A percentile compares a stretch with the other conserved stretches of the same genome.
phyloP scores from a whole-genome alignment of 35 echinoderm and acorn worm species.

The Apostichopus parvimensis region DNA sequence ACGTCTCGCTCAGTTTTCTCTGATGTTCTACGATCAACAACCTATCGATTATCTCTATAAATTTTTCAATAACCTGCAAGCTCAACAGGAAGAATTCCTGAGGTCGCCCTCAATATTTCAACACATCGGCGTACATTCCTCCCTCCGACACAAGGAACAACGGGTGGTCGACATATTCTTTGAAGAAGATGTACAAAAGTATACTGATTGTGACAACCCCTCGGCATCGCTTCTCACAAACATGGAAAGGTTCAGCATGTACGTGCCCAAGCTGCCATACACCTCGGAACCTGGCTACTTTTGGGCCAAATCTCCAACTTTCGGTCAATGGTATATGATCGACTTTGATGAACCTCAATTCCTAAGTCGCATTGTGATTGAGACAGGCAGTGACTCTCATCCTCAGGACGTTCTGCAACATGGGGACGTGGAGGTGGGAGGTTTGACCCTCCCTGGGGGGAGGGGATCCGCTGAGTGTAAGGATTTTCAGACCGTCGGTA shows the following conservation, averaged over 20 bases:
- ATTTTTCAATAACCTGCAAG: conserved; percentile 73
- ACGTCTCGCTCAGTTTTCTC: conserved; percentile 71
- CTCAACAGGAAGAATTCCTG: conserved; percentile 68
- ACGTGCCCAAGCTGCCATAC: conserved; percentile 79
- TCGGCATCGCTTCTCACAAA: conserved; percentile 77
- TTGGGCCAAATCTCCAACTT: conserved; percentile 78
- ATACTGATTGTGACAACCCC: conserved; percentile 75
- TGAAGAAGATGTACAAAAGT: conserved; percentile 51
- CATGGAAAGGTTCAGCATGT: conserved; percentile 92
- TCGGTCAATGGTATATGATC: conserved; percentile 63
- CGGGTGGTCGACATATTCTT: conserved; percentile 72
- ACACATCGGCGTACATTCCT: conserved; percentile 82
- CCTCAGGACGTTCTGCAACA: conserved; percentile 68
- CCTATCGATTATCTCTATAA: conserved; percentile 85
- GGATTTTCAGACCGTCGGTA: conserved; percentile 66
- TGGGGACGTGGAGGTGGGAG: conserved; percentile 66
- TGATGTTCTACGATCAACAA: conserved; percentile 90
- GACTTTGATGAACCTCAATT: conserved; percentile 68
- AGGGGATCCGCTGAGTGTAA: conserved; percentile 35
- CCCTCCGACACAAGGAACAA: conserved; percentile 80
- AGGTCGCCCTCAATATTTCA: conserved; percentile 85
- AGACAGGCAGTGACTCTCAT: conserved; percentile 76
- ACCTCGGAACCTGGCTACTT: conserved; percentile 89
- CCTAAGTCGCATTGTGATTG: conserved; percentile 64
- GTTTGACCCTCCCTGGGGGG: conserved; percentile 23